These are phyloP conservation scores for Tinamus guttatus DNA, from an alignment of 2,113 vertebrate species.

Conservation along the genomic window DNA sequence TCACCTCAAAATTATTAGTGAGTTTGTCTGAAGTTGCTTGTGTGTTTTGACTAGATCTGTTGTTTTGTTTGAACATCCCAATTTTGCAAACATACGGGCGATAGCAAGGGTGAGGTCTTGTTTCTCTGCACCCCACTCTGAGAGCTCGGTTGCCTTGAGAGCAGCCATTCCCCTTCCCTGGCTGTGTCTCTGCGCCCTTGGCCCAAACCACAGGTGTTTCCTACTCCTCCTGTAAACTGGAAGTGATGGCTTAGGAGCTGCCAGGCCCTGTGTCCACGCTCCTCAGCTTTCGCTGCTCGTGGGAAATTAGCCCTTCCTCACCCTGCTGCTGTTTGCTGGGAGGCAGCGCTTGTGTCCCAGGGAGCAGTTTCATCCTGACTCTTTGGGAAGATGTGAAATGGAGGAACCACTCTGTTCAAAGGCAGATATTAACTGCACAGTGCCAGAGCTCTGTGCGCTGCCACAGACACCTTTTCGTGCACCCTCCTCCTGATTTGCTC, in stretches of 20 bases:
- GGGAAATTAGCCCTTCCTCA: not conserved
- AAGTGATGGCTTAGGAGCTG: not conserved
- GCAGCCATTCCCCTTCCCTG: not conserved
- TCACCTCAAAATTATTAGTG: not conserved
- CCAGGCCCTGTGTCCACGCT: not conserved
- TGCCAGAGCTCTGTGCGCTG: not conserved
- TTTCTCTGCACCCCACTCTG: not conserved
- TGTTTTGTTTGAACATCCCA: not conserved
- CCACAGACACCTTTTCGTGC: not conserved
- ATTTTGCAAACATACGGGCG: not conserved
- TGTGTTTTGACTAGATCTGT: not conserved
- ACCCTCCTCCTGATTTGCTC: not conserved
- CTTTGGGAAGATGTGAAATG: not conserved
- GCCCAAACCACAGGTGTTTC: not conserved
- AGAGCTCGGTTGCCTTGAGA: fast-evolving
- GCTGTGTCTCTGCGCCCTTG: not conserved
- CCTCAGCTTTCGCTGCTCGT: fast-evolving
- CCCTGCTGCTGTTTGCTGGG: not conserved
- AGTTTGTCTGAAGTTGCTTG: not conserved
- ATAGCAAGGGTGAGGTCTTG: not conserved
- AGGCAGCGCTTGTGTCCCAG: not conserved
- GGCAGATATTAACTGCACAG: not conserved
- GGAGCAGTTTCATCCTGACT: not conserved
- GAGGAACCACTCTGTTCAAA: not conserved
- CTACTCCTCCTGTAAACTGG: not conserved